These are phyloP conservation scores for Gnathonemus echidnorhynchus DNA, from an alignment of 2,113 vertebrate species.

Conservation along the genomic window DNA sequence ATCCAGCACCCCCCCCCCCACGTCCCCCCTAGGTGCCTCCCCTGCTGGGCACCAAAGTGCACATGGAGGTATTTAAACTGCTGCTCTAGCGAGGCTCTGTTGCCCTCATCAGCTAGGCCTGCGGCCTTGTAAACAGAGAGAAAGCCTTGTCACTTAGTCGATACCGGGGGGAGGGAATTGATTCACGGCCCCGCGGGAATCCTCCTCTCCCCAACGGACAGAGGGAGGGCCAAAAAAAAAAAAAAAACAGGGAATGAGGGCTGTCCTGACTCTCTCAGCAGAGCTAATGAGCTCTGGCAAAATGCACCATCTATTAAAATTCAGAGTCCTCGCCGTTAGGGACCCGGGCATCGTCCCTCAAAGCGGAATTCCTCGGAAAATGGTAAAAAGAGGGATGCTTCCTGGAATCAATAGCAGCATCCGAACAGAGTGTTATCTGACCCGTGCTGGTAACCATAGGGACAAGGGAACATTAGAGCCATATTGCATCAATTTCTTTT, in stretches of 20 bases:
- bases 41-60: constrained; percentile 47
- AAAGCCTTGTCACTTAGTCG: constrained; percentile 34
- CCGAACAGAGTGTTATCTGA: neutral
- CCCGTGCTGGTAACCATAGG: neutral
- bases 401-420: neutral
- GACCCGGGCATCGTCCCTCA: neutral
- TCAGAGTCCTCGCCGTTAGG: constrained; percentile 27
- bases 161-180: constrained; percentile 30
- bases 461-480: neutral
- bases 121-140: constrained; percentile 24
- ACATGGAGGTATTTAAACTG: constrained; percentile 28
- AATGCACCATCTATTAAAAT: constrained; percentile 32
- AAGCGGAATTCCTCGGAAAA: neutral
- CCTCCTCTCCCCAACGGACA: neutral
- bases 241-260: constrained; percentile 4
- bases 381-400: neutral
- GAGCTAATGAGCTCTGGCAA: constrained; percentile 24
- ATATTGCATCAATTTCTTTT: constrained; percentile 14
- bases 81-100: constrained; percentile 22
- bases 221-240: neutral
- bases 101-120: constrained; percentile 28
- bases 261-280: neutral
- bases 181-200: constrained; percentile 23
- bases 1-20: constrained; percentile 31
- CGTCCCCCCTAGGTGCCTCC: neutral